phyloP scores from a whole-genome alignment of 2,888 invertebrate genomes.

The Timema cristinae region DNA sequence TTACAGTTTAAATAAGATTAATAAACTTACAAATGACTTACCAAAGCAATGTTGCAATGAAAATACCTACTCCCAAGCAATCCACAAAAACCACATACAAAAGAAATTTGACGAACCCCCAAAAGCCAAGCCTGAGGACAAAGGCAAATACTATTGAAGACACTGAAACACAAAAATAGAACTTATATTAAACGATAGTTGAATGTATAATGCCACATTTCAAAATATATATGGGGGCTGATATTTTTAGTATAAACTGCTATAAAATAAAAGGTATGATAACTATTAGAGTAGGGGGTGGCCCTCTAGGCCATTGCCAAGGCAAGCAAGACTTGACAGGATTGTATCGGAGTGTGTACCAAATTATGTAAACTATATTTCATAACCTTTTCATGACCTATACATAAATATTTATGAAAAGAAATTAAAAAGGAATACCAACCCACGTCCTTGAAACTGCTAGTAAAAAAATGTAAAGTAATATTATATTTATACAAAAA shows the following conservation, averaged over 20 bases:
- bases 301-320: too few relatives aligned
- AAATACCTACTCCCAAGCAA: constrained; percentile 82
- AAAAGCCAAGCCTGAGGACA: constrained; percentile 64
- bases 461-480: neutral
- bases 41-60: constrained; percentile 89
- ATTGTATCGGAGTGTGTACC: too few relatives aligned
- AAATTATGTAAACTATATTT: too few relatives aligned
- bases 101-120: constrained; percentile 74
- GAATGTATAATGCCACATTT: neutral
- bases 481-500: neutral
- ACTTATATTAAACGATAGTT: constrained; percentile 22
- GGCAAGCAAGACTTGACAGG: too few relatives aligned
- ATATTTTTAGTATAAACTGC: neutral
- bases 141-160: constrained; percentile 87
- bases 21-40: constrained; percentile 44
- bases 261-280: neutral
- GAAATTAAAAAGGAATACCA: too few relatives aligned
- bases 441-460: too few relatives aligned
- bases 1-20: neutral
- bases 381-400: too few relatives aligned
- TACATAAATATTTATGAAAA: too few relatives aligned
- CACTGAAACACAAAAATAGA: constrained; percentile 53
- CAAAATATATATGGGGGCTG: neutral
- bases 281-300: too few relatives aligned
- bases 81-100: constrained; percentile 92